Conservation (phyloP, 1,140 invertebrate species). For the Drosophila navojoa region DNA sequence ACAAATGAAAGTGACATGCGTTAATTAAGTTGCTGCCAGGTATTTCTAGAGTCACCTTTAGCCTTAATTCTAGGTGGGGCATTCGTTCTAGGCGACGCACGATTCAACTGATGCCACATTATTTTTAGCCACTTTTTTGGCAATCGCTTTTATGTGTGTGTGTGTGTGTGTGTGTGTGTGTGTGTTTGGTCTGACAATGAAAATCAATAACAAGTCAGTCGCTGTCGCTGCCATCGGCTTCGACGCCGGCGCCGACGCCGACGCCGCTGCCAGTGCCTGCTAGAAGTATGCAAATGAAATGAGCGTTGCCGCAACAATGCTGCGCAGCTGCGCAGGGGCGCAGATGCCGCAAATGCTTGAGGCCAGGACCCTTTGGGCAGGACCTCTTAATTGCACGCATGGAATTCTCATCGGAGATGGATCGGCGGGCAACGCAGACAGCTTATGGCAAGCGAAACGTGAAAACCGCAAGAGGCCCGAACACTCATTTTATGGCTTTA, state of each 20-base stretch:
- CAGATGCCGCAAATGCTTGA: conserved; percentile 39
- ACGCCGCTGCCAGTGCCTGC: neutral
- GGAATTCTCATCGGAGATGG: conserved; percentile 5
- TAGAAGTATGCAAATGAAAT: conserved; percentile 71
- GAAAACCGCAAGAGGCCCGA: conserved; percentile 45
- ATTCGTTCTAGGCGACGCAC: neutral
- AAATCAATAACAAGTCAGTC: conserved; percentile 32
- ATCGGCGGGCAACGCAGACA: conserved; percentile 14
- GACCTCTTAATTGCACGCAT: conserved; percentile 71
- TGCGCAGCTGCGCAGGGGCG: conserved; percentile 18
- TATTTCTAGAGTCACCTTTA: conserved; percentile 20
- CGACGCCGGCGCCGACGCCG: too few species aligned
- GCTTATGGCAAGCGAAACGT: conserved; percentile 40
- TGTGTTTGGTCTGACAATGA: conserved; percentile 3
- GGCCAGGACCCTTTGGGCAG: conserved; percentile 25
- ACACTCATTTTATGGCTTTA: conserved; percentile 41
- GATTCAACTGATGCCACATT: conserved; percentile 16
- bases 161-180: neutral
- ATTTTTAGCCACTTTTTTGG: conserved; percentile 31
- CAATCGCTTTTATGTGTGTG: conserved; percentile 2
- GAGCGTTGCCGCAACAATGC: conserved; percentile 20
- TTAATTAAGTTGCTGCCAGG: conserved; percentile 67
- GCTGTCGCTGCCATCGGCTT: neutral
- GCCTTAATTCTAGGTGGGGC: neutral
- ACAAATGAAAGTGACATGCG: conserved; percentile 70